phyloP scores from a whole-genome alignment of 2,113 vertebrate genomes.

The Gobio gobio region DNA sequence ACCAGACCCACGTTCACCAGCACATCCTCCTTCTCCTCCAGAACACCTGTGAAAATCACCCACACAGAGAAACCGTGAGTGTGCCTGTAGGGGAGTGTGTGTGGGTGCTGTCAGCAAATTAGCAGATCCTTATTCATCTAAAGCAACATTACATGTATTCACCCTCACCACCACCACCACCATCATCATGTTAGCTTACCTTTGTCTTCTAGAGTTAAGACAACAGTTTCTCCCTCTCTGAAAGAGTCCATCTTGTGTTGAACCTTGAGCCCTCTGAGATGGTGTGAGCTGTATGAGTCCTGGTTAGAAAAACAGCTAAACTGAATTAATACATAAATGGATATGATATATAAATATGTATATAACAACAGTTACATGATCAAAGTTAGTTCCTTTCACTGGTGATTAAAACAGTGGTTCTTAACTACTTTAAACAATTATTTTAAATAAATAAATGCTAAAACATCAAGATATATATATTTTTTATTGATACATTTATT shows the following conservation, averaged over 20 bases:
- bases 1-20: constrained; percentile 86
- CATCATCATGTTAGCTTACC: constrained; percentile 66
- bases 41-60: constrained; percentile 70
- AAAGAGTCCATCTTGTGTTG: constrained; percentile 88
- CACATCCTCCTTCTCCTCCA: constrained; percentile 84
- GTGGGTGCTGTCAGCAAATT: constrained; percentile 2
- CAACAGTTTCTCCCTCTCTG: constrained; percentile 82
- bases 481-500: too few species aligned
- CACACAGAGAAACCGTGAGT: not conserved
- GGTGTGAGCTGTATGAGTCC: constrained; percentile 78
- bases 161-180: not conserved
- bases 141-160: not conserved
- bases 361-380: not conserved
- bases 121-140: constrained; percentile 1
- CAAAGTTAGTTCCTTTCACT: not conserved
- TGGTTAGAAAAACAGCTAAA: constrained; percentile 36
- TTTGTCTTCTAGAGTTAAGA: constrained; percentile 91
- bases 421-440: too few species aligned
- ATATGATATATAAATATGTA: too few species aligned
- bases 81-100: not conserved
- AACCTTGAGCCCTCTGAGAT: constrained; percentile 90
- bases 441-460: not conserved
- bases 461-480: not conserved
- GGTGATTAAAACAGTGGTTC: too few species aligned
- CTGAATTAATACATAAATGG: not conserved